Percentiles rank a stretch among this genome's conserved stretches.
Conservation (phyloP, 2,797 vertebrate species). For the Vespertilio murinus region DNA sequence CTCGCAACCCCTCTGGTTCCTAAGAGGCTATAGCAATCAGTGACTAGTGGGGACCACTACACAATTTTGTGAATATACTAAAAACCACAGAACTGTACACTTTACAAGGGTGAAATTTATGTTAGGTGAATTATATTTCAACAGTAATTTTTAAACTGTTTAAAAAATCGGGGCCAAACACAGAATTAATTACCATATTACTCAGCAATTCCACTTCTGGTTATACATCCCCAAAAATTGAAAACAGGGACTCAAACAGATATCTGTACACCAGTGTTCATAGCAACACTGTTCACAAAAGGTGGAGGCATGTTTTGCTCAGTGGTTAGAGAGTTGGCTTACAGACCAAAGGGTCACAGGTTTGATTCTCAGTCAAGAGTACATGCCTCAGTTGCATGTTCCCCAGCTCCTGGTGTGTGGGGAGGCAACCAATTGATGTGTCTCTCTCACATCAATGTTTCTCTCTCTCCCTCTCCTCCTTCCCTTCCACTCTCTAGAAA, state of each 20-base stretch:
- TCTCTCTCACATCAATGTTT: too few relatives aligned
- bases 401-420: too few relatives aligned
- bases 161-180: background rate
- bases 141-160: background rate
- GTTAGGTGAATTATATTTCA: background rate
- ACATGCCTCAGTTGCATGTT: too few relatives aligned
- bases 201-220: conserved; percentile 2
- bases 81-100: background rate
- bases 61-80: conserved; percentile 27
- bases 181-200: conserved; percentile 35
- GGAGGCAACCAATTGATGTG: too few relatives aligned
- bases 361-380: too few relatives aligned
- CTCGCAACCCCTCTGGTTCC: background rate
- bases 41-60: background rate
- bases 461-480: too few relatives aligned
- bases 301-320: background rate
- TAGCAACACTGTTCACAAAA: background rate
- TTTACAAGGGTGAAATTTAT: background rate
- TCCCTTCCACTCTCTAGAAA: too few relatives aligned
- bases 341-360: too few relatives aligned
- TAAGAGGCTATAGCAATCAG: conserved; percentile 41
- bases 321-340: too few relatives aligned
- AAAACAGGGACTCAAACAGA: conserved; percentile 11
- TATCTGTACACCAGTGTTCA: background rate
- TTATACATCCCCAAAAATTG: background rate